phyloP scores from a whole-genome alignment of 2,797 vertebrate genomes.

The Gadopsis marmoratus region DNA sequence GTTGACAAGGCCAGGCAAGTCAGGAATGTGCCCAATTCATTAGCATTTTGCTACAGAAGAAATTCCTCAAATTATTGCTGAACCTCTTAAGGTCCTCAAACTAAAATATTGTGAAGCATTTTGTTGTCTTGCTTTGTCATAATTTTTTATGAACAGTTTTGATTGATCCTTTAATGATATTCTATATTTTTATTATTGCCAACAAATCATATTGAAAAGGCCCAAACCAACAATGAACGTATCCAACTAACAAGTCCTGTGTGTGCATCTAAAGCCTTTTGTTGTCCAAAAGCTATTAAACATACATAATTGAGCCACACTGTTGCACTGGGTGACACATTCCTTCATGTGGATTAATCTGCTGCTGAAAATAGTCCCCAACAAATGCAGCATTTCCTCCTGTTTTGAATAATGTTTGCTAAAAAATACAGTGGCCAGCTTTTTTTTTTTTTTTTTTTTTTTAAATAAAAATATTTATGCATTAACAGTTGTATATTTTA shows the following conservation, averaged over 20 bases:
- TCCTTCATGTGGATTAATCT: neutral
- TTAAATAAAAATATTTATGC: too few relatives aligned
- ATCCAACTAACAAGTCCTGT: neutral
- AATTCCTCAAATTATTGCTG: slow-evolving; percentile 10
- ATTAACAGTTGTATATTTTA: too few relatives aligned
- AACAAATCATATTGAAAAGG: neutral
- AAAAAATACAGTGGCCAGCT: too few relatives aligned
- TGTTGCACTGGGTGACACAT: too few relatives aligned
- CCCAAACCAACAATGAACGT: neutral
- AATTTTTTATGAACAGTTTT: too few relatives aligned
- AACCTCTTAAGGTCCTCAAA: neutral
- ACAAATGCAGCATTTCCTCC: too few relatives aligned
- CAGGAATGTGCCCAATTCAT: slow-evolving; percentile 45
- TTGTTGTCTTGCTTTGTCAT: neutral
- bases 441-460: too few relatives aligned
- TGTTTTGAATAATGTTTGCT: too few relatives aligned
- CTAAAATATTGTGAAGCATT: neutral
- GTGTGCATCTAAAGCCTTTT: too few relatives aligned
- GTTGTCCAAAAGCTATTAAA: too few relatives aligned
- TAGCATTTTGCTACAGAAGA: slow-evolving; percentile 11
- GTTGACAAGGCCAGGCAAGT: slow-evolving; percentile 45
- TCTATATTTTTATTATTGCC: neutral
- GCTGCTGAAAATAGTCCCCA: neutral
- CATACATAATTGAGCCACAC: too few relatives aligned
- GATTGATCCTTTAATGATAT: neutral